phyloP scores from a whole-genome alignment of 2,113 vertebrate genomes.

The Otis tarda region DNA sequence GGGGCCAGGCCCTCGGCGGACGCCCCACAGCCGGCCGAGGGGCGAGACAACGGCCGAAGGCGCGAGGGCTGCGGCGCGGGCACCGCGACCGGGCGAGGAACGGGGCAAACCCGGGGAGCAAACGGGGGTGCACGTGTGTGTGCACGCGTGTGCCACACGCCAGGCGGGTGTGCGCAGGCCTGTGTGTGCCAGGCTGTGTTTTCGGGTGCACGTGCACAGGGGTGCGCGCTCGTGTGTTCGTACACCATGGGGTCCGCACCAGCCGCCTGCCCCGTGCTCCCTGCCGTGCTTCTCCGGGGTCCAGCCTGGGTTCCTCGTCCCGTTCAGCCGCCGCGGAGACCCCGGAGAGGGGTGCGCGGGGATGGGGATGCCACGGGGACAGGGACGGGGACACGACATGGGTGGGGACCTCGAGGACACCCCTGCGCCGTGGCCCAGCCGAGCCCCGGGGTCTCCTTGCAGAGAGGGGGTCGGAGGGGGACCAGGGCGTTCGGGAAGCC shows the following conservation, averaged over 20 bases:
- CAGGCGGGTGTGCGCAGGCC: not conserved
- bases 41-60: not conserved
- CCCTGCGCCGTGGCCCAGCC: not conserved
- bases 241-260: no score
- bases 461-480: not conserved
- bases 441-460: not conserved
- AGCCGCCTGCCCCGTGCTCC: no score
- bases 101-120: not conserved
- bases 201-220: no score
- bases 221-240: not conserved
- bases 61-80: not conserved
- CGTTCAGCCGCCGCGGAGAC: fast-evolving
- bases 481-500: not conserved
- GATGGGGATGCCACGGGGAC: not conserved
- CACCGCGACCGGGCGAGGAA: not conserved
- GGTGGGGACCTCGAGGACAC: not conserved
- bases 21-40: not conserved
- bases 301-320: not conserved
- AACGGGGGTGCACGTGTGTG: fast-evolving
- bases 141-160: no score
- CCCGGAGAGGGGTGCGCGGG: not conserved
- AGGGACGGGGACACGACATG: not conserved
- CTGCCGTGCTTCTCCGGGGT: not conserved
- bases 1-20: not conserved
- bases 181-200: not conserved